Conservation (phyloP, 1,140 invertebrate species). For the Drosophila sp. region DNA sequence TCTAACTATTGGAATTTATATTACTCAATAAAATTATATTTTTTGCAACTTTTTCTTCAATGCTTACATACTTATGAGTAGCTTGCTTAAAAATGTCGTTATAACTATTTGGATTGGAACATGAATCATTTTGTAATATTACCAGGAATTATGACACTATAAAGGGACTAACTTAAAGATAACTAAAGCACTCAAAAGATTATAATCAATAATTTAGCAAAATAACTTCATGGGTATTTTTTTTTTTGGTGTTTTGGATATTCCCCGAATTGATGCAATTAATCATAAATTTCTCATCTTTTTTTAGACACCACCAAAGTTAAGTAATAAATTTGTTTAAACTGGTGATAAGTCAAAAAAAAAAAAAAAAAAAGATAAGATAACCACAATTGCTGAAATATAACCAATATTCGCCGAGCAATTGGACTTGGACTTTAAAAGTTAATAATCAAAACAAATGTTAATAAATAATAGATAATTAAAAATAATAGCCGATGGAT, state of each 20-base stretch:
- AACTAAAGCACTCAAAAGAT: background rate
- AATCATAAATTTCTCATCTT: background rate
- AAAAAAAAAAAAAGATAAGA: background rate
- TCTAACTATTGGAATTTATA: too few relatives aligned
- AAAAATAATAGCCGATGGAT: constrained; percentile 26
- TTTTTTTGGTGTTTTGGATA: background rate
- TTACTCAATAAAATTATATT: too few relatives aligned
- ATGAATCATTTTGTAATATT: too few relatives aligned
- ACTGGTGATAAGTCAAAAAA: constrained; percentile 22
- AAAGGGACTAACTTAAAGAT: too few relatives aligned
- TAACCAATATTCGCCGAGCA: constrained; percentile 31
- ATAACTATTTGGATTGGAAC: too few relatives aligned
- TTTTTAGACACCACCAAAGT: background rate
- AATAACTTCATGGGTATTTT: background rate
- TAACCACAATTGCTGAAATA: constrained; percentile 32
- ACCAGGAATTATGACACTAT: too few relatives aligned
- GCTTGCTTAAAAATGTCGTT: too few relatives aligned
- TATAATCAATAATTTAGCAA: background rate
- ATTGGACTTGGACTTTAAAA: constrained; percentile 16
- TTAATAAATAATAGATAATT: constrained; percentile 49
- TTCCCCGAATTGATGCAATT: background rate
- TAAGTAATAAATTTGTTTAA: constrained; percentile 10
- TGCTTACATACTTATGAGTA: too few relatives aligned
- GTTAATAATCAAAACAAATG: constrained; percentile 40
- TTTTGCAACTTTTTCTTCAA: too few relatives aligned